Conservation (phyloP, 2,797 vertebrate species). For the Coccyzus lansbergi region DNA sequence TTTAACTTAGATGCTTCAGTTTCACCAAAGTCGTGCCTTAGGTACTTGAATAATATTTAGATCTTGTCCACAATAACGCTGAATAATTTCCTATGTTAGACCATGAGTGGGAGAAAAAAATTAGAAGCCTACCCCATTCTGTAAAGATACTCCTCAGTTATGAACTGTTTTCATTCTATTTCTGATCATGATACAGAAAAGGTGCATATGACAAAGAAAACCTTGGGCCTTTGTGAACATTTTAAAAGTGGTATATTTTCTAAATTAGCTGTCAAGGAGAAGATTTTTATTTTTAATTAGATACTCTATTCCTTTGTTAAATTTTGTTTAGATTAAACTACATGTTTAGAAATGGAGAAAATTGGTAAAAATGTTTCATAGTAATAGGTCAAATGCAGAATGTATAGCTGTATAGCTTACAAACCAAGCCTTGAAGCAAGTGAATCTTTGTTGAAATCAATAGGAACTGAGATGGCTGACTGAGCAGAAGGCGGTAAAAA, state of each 20-base stretch:
- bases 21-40: background rate
- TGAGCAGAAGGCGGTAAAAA: slow-evolving; percentile 37
- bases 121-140: background rate
- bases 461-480: slow-evolving; percentile 1
- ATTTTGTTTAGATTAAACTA: background rate
- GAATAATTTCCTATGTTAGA: background rate
- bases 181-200: background rate
- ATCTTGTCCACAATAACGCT: background rate
- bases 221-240: background rate
- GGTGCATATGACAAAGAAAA: background rate
- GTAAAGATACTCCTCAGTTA: background rate
- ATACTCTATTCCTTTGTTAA: background rate
- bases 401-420: background rate
- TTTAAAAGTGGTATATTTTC: background rate
- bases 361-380: background rate
- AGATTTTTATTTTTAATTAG: background rate
- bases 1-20: background rate
- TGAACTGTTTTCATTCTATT: background rate
- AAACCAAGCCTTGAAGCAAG: background rate
- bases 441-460: slow-evolving; percentile 18
- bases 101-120: background rate
- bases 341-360: background rate
- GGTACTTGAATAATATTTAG: background rate
- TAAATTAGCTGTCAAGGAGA: background rate
- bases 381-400: background rate